Conservation (phyloP, 2,888 invertebrate genomes). For the Schizaphis graminum region DNA sequence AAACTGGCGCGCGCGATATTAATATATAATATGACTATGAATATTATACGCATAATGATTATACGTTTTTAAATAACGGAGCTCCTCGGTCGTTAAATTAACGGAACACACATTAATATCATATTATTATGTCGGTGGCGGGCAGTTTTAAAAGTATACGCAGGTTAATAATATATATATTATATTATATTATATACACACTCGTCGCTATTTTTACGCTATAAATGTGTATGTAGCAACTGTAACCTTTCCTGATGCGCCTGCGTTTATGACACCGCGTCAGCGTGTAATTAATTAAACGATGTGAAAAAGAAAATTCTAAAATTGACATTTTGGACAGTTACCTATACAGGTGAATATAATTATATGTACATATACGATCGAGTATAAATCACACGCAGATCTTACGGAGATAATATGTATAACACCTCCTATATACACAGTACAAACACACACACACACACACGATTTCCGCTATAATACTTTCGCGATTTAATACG, state of each 20-base stretch:
- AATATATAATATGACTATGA: neutral
- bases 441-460: neutral
- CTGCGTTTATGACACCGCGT: neutral
- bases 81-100: neutral
- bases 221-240: no score
- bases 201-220: neutral
- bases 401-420: neutral
- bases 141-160: neutral
- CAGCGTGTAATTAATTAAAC: neutral
- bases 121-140: neutral
- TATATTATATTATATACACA: neutral
- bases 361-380: neutral
- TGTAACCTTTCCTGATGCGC: neutral
- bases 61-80: neutral
- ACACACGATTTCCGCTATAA: neutral
- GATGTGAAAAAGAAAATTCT: neutral
- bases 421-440: neutral
- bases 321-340: neutral
- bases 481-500: neutral
- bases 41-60: neutral
- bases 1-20: neutral
- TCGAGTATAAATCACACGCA: neutral
- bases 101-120: neutral
- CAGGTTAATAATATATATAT: neutral
- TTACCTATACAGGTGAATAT: neutral